These are phyloP conservation scores for Butorides virescens DNA, from an alignment of 2,113 vertebrate genomes.

Conservation along the genomic window DNA sequence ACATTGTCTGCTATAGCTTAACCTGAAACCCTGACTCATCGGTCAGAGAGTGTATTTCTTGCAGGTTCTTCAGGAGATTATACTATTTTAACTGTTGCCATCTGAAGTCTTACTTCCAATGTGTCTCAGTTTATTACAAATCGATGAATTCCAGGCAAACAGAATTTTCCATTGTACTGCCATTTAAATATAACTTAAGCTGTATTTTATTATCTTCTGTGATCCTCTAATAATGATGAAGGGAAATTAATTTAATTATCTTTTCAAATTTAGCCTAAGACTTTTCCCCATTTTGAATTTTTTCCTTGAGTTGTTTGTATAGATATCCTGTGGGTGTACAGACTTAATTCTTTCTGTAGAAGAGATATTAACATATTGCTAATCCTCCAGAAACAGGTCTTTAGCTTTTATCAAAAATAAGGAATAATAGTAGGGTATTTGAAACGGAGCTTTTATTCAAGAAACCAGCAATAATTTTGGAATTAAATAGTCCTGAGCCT, in stretches of 20 bases:
- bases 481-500: not conserved
- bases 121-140: not conserved
- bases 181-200: not conserved
- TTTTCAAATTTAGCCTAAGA: not conserved
- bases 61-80: not conserved
- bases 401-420: not conserved
- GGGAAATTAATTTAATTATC: not conserved
- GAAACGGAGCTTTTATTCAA: not conserved
- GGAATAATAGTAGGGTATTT: not conserved
- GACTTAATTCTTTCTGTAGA: not conserved
- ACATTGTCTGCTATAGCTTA: too few relatives aligned
- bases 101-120: not conserved
- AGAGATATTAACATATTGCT: not conserved
- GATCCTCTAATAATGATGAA: not conserved
- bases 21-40: too few relatives aligned
- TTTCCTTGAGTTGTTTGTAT: not conserved
- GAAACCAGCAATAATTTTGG: not conserved
- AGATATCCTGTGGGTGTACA: not conserved
- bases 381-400: not conserved
- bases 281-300: not conserved
- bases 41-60: not conserved
- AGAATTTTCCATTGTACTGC: not conserved
- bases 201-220: not conserved
- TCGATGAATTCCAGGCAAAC: not conserved
- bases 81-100: not conserved